These are phyloP conservation scores for Trichonephila inaurata DNA, from an alignment of 1,140 invertebrate species.

Conservation along the genomic window DNA sequence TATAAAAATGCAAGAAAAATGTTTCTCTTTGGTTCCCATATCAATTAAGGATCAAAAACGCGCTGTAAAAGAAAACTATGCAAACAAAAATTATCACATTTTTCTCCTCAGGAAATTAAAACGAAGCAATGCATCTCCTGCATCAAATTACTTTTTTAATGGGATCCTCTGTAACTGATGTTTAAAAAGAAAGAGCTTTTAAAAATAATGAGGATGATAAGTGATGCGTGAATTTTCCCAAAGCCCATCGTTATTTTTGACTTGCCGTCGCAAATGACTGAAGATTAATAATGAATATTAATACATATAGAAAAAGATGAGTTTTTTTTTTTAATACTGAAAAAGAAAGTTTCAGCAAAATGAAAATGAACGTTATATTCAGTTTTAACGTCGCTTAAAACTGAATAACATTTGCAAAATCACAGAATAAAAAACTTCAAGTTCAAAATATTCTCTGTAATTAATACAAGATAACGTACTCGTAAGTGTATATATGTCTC, in stretches of 20 bases:
- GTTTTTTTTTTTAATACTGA: not conserved
- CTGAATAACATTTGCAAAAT: too few species aligned
- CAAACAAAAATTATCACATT: not conserved
- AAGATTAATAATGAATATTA: conserved; percentile 13
- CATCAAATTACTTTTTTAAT: not conserved
- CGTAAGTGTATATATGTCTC: too few species aligned
- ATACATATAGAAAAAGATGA: not conserved
- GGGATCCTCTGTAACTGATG: not conserved
- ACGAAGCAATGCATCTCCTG: not conserved
- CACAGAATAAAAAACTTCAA: too few species aligned
- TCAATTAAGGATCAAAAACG: not conserved
- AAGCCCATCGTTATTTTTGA: not conserved
- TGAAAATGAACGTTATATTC: not conserved
- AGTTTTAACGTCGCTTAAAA: too few species aligned
- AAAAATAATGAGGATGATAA: conserved; percentile 6
- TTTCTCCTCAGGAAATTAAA: not conserved
- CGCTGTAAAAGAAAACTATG: not conserved
- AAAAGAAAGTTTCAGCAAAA: not conserved
- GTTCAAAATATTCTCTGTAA: too few species aligned
- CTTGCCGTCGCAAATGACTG: not conserved
- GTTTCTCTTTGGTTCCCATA: not conserved
- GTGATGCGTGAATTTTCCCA: conserved; percentile 8
- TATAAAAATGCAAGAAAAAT: not conserved
- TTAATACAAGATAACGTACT: too few species aligned
- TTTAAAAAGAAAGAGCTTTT: not conserved